phyloP scores from a whole-genome alignment of 2,797 vertebrate species.

The Phataginus tricuspis region DNA sequence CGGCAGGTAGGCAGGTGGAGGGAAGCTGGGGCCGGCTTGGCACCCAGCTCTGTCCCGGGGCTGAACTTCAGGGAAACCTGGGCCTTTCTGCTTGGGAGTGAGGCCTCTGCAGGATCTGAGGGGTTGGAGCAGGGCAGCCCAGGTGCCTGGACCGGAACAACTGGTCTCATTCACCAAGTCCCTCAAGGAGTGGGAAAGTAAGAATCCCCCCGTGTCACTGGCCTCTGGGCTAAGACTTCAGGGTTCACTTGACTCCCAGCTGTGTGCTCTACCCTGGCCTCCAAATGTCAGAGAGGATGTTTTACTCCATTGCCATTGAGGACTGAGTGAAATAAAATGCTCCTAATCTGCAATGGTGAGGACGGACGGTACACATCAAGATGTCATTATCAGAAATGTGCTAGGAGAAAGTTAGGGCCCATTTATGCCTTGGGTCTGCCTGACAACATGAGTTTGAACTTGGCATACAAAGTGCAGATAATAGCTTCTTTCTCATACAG shows the following conservation, averaged over 20 bases:
- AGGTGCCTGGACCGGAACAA: neutral
- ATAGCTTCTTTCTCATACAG: slow-evolving; percentile 44
- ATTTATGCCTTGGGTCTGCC: slow-evolving; percentile 18
- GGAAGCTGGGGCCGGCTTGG: slow-evolving; percentile 30
- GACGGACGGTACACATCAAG: neutral
- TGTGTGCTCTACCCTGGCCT: neutral
- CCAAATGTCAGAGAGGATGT: neutral
- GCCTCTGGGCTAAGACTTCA: slow-evolving; percentile 23
- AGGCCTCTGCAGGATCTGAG: neutral
- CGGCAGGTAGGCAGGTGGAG: slow-evolving; percentile 64
- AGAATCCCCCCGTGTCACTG: neutral
- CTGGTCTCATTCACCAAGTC: slow-evolving; percentile 15
- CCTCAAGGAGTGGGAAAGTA: neutral
- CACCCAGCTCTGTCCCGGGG: neutral
- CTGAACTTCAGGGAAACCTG: neutral
- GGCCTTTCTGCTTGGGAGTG: neutral
- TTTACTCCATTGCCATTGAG: slow-evolving; percentile 34
- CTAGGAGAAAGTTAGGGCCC: slow-evolving; percentile 47
- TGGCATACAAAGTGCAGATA: slow-evolving; percentile 40
- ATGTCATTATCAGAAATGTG: slow-evolving; percentile 26
- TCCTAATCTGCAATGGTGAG: neutral
- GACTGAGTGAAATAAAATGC: slow-evolving; percentile 45
- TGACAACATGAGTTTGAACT: slow-evolving; percentile 44
- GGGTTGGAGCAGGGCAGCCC: neutral
- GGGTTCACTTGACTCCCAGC: neutral